Base-by-base conservation (phyloP, 1,140 invertebrate species). In the Papilio polytes region DNA sequence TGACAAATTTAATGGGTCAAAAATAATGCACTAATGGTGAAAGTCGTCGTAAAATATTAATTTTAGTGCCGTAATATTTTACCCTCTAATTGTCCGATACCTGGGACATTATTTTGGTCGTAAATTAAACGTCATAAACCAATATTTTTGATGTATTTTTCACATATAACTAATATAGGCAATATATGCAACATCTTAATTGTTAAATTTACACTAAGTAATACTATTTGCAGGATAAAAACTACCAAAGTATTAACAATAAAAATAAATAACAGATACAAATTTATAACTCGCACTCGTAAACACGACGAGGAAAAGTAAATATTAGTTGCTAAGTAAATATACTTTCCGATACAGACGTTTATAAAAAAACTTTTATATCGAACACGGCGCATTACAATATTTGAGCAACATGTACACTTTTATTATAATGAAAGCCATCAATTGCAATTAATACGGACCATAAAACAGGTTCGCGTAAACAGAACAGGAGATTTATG, bases 391-490 rank as follows among this genome's bases (percentile, higher is more conserved):
- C 26, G 20, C 44, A 66, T 66, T 78, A 66, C 20, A 46, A 59
- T 78, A 66, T 78, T 78, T 78, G 77, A 78, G 36, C 53, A 78
- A 78, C 77, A 66, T 31, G 26, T 59, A 9, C 31, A 78, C 77
- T 78, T 78, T 78, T 78, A 78, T 66, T 78, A 66, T 66, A 66
- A 66, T 78, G 77, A 66, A 78, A 78, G 77, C 77, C 77, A 78
- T 78, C 77, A 78, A 78, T 78, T 63, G 77, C 77, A 78, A 78
- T 78, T 66, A 78, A 78, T 78, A 78, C 76, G 76, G 56, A 26
- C 76, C 76, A 78, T 78, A 63, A 78, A 78, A 78, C 76, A 78
- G 76, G 53, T 78, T 78, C 76, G 76, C 76, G 76, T 78, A 78
- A 78, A 78, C 76, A 78, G 31, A 78, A 22, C 76, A 44, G 36